Evolutionary conservation across 2,113 vertebrate genomes (phyloP).

Genomic region (Cyrtonyx montezumae): DNA sequence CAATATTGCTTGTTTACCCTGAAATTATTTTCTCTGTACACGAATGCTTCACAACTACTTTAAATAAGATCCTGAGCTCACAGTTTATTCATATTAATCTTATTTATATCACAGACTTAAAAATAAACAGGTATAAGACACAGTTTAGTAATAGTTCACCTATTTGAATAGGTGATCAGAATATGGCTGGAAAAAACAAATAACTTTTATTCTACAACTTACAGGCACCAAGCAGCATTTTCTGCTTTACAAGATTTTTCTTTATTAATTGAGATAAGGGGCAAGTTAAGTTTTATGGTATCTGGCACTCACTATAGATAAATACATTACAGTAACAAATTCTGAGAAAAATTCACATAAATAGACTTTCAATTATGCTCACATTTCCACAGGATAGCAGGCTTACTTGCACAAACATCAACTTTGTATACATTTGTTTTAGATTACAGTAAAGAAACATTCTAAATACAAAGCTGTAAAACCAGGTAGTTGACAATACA

Average conservation of each 20-base stretch:
- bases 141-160: background rate
- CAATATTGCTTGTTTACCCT: background rate
- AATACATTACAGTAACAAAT: background rate
- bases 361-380: background rate
- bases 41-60: background rate
- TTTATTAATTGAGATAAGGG: background rate
- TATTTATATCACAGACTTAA: background rate
- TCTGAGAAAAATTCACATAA: background rate
- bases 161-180: background rate
- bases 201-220: background rate
- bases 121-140: background rate
- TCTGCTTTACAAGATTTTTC: background rate
- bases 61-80: background rate
- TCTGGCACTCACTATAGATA: background rate
- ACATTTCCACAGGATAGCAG: background rate
- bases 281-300: background rate
- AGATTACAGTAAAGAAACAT: background rate
- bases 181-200: background rate
- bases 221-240: background rate
- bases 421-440: background rate
- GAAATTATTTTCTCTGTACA: background rate
- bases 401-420: background rate
- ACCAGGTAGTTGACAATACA: background rate
- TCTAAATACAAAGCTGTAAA: background rate
- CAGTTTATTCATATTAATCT: background rate